These are phyloP conservation scores for Trissolcus japonicus DNA, from an alignment of 2,888 invertebrate genomes.

Conservation along the genomic window DNA sequence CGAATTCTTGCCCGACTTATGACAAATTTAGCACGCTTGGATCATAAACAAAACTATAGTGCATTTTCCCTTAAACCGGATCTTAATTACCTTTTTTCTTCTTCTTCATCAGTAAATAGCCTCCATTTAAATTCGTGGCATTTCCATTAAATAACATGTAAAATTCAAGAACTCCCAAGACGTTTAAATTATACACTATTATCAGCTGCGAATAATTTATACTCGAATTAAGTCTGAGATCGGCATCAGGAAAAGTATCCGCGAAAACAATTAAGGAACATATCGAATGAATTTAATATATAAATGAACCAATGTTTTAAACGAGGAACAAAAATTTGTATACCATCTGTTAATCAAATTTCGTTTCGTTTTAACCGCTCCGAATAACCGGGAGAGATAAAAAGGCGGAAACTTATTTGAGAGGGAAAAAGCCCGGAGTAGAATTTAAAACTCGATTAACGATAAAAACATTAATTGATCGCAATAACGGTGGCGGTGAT, in stretches of 20 bases:
- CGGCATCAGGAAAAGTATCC: conserved; percentile 10
- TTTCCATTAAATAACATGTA: conserved; percentile 49
- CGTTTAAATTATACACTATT: conserved; percentile 51
- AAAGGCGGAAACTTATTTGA: neutral
- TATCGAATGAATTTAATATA: conserved; percentile 9
- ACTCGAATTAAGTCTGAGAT: conserved; percentile 37
- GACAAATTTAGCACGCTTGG: too few species aligned
- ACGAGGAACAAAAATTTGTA: neutral
- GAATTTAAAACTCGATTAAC: conserved; percentile 24
- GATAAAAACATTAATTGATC: conserved; percentile 30
- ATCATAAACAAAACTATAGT: too few species aligned
- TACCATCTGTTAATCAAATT: neutral
- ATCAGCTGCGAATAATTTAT: conserved; percentile 47
- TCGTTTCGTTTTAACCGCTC: conserved; percentile 1
- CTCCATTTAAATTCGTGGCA: conserved; percentile 32
- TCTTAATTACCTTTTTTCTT: conserved; percentile 16
- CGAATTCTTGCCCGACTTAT: too few species aligned
- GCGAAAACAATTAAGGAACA: conserved; percentile 36
- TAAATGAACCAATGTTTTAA: too few species aligned
- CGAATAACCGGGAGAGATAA: neutral
- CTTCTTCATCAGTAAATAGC: conserved; percentile 21
- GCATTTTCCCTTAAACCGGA: conserved; percentile 1
- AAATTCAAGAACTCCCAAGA: conserved; percentile 48
- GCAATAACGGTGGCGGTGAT: conserved; percentile 15
- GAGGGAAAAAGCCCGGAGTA: neutral